Evolutionary conservation across 2,113 vertebrate genomes (phyloP).

Genomic region (Tauraco erythrolophus): DNA sequence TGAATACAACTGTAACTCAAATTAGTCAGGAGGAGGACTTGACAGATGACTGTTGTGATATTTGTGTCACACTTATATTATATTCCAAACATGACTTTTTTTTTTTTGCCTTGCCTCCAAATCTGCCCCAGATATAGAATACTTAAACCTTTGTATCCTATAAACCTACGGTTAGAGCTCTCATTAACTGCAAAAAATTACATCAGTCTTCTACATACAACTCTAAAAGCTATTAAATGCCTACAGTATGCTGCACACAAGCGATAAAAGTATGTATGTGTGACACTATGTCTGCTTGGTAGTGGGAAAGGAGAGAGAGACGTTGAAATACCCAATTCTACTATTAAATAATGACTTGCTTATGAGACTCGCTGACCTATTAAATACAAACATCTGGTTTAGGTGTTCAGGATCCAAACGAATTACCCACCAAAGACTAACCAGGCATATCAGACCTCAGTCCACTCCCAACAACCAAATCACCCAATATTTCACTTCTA

Average conservation of each 20-base stretch:
- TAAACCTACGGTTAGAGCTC: slow-evolving; percentile 44
- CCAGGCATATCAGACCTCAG: slow-evolving; percentile 35
- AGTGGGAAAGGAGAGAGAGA: slow-evolving; percentile 43
- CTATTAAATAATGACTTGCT: slow-evolving; percentile 69
- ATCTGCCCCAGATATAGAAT: slow-evolving; percentile 11
- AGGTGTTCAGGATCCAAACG: slow-evolving; percentile 59
- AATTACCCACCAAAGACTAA: slow-evolving; percentile 65
- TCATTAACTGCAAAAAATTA: slow-evolving; percentile 60
- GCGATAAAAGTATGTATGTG: slow-evolving; percentile 61
- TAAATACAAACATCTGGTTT: slow-evolving; percentile 71
- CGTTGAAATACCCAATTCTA: slow-evolving; percentile 62
- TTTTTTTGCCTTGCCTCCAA: not conserved
- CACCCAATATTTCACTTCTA: slow-evolving; percentile 53
- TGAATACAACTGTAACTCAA: not conserved
- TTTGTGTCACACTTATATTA: not conserved
- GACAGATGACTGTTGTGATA: not conserved
- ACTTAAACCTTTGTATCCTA: slow-evolving; percentile 57
- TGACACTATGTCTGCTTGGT: slow-evolving; percentile 71
- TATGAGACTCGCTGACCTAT: slow-evolving; percentile 66
- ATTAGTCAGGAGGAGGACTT: not conserved
- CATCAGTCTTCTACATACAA: slow-evolving; percentile 50
- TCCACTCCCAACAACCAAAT: slow-evolving; percentile 12
- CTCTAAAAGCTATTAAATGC: slow-evolving; percentile 47
- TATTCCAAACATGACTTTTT: not conserved
- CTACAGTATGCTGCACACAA: slow-evolving; percentile 43